Evolutionary conservation across 2,888 invertebrate species (phyloP), one percentile per base, ranked within the genome.

Genomic region (Cantharis rufa): DNA sequence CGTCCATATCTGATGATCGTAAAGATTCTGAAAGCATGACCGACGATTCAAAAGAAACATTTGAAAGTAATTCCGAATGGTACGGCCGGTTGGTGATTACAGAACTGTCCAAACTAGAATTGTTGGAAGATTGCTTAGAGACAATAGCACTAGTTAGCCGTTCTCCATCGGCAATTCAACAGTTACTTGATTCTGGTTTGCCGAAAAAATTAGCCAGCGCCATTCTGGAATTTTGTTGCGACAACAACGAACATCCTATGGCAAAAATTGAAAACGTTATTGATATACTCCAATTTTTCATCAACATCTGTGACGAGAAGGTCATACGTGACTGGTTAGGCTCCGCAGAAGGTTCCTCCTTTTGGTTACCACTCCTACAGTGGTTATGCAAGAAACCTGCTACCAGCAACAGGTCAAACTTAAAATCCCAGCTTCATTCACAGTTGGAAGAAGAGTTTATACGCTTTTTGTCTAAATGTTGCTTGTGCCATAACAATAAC

Each of bases 281-380:
- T 0, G 89, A 91, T 70, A 91, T 95, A 71, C 91, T 97, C 77
- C 93, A 94, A 83, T 96, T 97, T 89, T 93, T 96, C 84, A 92
- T 94, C 0, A 93, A 94, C 79, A 91, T 96, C 76, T 94, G 95
- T 85, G 92, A 93, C 18, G 96, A 96, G 84, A 93, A 93, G 16
- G 90, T 92, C 80, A 93, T 97, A 90, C 93, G 96, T 81, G 95
- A 96, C 87, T 97, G 97, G 97, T 90, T 97, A 69, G 97, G 97
- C 13, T 92, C 92, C 0, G 88, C 90, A 70, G 93, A 94, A 81
- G 96, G 96, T 9, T 92, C 93, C 2, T 90, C 91, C n/a, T 97
- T 97, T 89, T 97, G 97, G 97, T 91, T 93, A 69, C 94, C 95
- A 3, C 89, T 97, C 78, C 90, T 97, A 10, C 91, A 92, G 77